Percentiles rank a stretch among this genome's conserved stretches.
Evolutionary conservation across 2,113 vertebrate species (phyloP).

Genomic region (Perca schrenkii): DNA sequence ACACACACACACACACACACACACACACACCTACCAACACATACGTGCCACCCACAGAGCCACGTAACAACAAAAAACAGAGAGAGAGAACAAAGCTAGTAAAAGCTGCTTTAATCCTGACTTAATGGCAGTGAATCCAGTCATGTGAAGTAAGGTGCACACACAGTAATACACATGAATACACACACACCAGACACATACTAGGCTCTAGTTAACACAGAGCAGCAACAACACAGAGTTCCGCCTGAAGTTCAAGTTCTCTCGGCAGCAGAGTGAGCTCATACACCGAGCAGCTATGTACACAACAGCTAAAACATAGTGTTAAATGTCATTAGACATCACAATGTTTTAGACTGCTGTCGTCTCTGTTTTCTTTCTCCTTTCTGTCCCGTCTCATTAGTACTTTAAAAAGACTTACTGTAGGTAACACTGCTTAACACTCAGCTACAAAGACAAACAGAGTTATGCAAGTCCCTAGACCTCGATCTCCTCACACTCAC

Average conservation of each 20-base stretch:
- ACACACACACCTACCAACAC: conserved; percentile 27
- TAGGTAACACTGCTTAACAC: conserved; percentile 56
- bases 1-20: too few species aligned
- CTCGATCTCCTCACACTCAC: conserved; percentile 43
- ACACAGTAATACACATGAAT: conserved; percentile 1
- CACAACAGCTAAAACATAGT: conserved; percentile 51
- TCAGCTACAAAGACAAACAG: conserved; percentile 56
- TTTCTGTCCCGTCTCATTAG: conserved; percentile 55
- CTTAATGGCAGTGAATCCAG: conserved; percentile 49
- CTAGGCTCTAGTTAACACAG: conserved; percentile 5
- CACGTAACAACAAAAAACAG: conserved; percentile 24
- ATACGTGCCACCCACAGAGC: conserved; percentile 48
- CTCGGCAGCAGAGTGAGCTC: conserved; percentile 40
- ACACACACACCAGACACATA: conserved; percentile 17
- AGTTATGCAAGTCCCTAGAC: conserved; percentile 66
- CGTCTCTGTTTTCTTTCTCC: conserved; percentile 41
- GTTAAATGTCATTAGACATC: conserved; percentile 69
- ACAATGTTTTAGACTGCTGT: conserved; percentile 58
- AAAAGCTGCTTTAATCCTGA: conserved; percentile 70
- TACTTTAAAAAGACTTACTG: conserved; percentile 54
- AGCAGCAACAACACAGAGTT: conserved; percentile 35
- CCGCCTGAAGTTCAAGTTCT: conserved; percentile 24
- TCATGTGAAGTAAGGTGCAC: conserved; percentile 32
- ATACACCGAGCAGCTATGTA: conserved; percentile 34
- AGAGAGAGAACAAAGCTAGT: conserved; percentile 60